Evolutionary conservation across 2,113 vertebrate genomes (phyloP).

Genomic region (Symphodus melops): DNA sequence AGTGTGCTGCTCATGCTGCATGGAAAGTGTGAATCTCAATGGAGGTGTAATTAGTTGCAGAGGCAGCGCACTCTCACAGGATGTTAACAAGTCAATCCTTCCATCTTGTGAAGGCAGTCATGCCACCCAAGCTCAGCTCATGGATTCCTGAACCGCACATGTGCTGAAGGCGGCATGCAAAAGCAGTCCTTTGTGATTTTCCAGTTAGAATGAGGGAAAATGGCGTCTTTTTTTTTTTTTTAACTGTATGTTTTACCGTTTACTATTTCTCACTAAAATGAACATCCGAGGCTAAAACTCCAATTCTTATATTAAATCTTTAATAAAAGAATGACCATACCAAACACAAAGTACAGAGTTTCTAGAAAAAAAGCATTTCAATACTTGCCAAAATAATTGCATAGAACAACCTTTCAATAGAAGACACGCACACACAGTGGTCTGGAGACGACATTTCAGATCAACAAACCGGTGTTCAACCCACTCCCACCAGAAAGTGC

Average conservation of each 20-base stretch:
- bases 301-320: constrained; percentile 72
- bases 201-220: constrained; percentile 34
- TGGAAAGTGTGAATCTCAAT: constrained; percentile 69
- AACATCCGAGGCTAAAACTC: background rate
- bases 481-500: constrained; percentile 61
- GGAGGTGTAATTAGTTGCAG: constrained; percentile 48
- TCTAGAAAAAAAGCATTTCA: constrained; percentile 71
- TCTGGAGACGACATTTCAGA: constrained; percentile 63
- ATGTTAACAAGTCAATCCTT: constrained; percentile 72
- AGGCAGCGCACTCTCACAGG: constrained; percentile 59
- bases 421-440: constrained; percentile 48
- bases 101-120: constrained; percentile 56
- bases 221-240: background rate
- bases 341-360: constrained; percentile 76
- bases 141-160: constrained; percentile 45
- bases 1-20: background rate
- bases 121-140: constrained; percentile 25
- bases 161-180: constrained; percentile 37
- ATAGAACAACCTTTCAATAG: constrained; percentile 79
- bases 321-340: constrained; percentile 83
- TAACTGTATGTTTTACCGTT: background rate
- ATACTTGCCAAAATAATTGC: constrained; percentile 79
- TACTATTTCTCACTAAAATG: constrained; percentile 23
- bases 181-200: constrained; percentile 46
- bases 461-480: constrained; percentile 32